phyloP scores from a whole-genome alignment of 2,888 invertebrate genomes.

The Drosophila robusta region DNA sequence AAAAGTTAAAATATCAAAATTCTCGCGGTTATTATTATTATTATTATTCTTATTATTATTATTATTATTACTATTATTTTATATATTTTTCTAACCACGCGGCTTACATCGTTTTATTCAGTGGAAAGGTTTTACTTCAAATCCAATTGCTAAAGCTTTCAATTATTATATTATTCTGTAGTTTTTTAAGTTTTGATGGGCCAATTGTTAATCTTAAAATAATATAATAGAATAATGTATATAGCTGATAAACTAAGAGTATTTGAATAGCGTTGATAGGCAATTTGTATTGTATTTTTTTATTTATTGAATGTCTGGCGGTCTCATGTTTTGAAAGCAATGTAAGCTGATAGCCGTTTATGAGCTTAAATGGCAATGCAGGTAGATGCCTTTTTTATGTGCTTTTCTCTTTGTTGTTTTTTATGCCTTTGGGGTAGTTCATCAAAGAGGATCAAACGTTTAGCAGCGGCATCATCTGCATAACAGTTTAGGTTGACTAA shows the following conservation, averaged over 20 bases:
- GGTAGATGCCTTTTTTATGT: constrained; percentile 55
- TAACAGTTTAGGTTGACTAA: constrained; percentile 46
- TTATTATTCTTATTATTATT: no score
- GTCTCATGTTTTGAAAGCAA: constrained; percentile 56
- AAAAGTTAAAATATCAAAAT: no score
- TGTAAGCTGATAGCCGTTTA: constrained; percentile 76
- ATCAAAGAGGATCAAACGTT: constrained; percentile 69
- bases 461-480: constrained; percentile 50
- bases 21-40: no score
- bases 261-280: constrained; percentile 4
- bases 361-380: constrained; percentile 75
- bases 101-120: no score
- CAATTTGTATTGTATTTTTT: constrained; percentile 4
- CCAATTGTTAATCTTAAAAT: no score
- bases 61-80: no score
- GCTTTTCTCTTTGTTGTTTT: constrained; percentile 9
- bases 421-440: constrained; percentile 51
- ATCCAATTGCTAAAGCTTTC: no score
- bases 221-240: no score
- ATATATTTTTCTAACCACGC: no score
- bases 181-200: no score
- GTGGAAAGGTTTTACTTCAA: no score
- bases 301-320: constrained; percentile 51
- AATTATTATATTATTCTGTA: no score
- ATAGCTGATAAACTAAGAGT: constrained; percentile 12